Percentiles rank a stretch among this genome's conserved stretches.
phyloP scores from a whole-genome alignment of 2,113 vertebrate genomes.

The Mugil cephalus region DNA sequence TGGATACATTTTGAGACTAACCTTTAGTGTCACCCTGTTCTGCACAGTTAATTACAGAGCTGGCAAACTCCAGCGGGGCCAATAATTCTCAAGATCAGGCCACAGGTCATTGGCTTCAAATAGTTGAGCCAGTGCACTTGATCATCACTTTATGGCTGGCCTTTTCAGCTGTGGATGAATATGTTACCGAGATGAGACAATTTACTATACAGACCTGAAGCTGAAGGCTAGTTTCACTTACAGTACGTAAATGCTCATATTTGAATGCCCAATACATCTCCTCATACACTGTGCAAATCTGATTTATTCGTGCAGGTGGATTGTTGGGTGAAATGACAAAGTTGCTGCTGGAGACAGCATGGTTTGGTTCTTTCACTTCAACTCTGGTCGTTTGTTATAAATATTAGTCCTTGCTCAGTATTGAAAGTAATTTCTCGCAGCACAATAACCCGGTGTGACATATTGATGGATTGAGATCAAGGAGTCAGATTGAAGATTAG shows the following conservation, averaged over 20 bases:
- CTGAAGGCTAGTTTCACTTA: neutral
- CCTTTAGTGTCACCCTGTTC: conserved; percentile 77
- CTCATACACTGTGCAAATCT: neutral
- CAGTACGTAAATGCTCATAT: neutral
- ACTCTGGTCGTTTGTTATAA: conserved; percentile 29
- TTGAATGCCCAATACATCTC: neutral
- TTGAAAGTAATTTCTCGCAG: conserved; percentile 39
- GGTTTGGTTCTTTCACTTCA: conserved; percentile 17
- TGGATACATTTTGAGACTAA: conserved; percentile 63
- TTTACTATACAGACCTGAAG: conserved; percentile 16
- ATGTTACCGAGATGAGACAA: conserved; percentile 49
- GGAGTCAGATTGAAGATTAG: conserved; percentile 34
- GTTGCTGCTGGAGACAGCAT: conserved; percentile 4
- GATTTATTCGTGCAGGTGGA: conserved; percentile 10
- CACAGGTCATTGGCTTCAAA: conserved; percentile 73
- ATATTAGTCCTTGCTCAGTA: conserved; percentile 37
- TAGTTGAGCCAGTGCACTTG: conserved; percentile 51
- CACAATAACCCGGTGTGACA: conserved; percentile 24
- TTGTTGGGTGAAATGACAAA: conserved; percentile 33
- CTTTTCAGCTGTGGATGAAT: conserved; percentile 48
- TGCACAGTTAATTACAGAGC: conserved; percentile 78
- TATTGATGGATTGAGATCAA: conserved; percentile 9
- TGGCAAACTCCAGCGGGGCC: conserved; percentile 67
- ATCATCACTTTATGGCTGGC: conserved; percentile 58
- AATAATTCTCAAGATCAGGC: conserved; percentile 73